Conservation (phyloP, 2,888 invertebrate genomes). For the Lordiphosa andalusiaca region DNA sequence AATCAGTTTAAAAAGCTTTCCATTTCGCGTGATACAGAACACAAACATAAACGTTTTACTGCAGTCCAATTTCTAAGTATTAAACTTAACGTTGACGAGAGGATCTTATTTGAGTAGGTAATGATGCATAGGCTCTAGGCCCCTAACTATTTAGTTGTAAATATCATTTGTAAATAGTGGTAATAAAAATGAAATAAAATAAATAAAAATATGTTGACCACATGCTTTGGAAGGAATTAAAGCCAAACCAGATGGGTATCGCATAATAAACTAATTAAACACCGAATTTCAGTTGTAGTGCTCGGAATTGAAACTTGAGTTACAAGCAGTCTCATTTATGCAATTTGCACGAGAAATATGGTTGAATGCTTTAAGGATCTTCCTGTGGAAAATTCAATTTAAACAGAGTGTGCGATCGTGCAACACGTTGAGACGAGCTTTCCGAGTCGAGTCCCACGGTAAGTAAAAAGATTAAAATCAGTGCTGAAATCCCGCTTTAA, state of each 20-base stretch:
- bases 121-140: slow-evolving; percentile 39
- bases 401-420: too few species aligned
- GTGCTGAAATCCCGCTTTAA: too few species aligned
- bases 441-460: too few species aligned
- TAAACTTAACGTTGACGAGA: slow-evolving; percentile 47
- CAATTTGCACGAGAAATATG: too few species aligned
- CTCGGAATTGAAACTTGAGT: too few species aligned
- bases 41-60: slow-evolving; percentile 44
- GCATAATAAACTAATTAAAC: too few species aligned
- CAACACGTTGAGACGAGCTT: too few species aligned
- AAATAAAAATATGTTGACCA: background rate
- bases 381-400: too few species aligned
- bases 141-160: slow-evolving; percentile 57
- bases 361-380: too few species aligned
- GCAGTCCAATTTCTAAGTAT: slow-evolving; percentile 63
- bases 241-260: background rate
- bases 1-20: slow-evolving; percentile 67
- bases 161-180: slow-evolving; percentile 61
- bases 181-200: slow-evolving; percentile 50
- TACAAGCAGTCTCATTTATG: too few species aligned
- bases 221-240: background rate
- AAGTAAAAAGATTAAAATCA: too few species aligned
- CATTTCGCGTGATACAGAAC: slow-evolving; percentile 76
- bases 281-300: too few species aligned
- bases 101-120: slow-evolving; percentile 16